phyloP scores from a whole-genome alignment of 2,113 vertebrate species.

The Himantopus leucocephalus region DNA sequence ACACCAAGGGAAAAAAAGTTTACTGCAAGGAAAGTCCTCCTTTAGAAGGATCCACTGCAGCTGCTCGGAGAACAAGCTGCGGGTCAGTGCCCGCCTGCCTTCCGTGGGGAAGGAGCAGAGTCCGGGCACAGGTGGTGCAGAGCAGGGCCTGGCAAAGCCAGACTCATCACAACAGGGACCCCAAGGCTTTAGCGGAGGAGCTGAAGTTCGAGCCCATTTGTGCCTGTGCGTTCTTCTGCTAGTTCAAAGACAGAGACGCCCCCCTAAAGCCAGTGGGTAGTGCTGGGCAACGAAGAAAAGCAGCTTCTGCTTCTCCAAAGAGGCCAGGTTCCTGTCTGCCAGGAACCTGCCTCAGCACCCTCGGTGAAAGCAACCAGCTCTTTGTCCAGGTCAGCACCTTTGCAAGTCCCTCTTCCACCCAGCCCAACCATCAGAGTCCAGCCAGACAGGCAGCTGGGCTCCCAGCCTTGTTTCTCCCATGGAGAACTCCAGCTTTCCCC shows the following conservation, averaged over 20 bases:
- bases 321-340: too few relatives aligned
- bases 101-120: background rate
- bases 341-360: background rate
- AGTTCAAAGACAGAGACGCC: background rate
- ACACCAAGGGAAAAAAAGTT: background rate
- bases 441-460: background rate
- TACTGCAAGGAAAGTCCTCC: background rate
- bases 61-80: background rate
- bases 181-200: background rate
- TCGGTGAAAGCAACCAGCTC: background rate
- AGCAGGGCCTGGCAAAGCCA: background rate
- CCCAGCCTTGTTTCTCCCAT: background rate
- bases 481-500: background rate
- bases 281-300: background rate
- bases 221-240: rapidly evolving
- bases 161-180: background rate
- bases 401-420: background rate
- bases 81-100: background rate
- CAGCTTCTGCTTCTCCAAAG: background rate
- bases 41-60: background rate
- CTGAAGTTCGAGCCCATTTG: background rate
- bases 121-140: background rate
- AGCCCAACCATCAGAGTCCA: background rate
- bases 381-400: background rate
- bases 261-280: background rate